A percentile compares a stretch with the other conserved stretches of the same genome.
Conservation (phyloP, 2,113 vertebrate genomes). For the Pagrus major region DNA sequence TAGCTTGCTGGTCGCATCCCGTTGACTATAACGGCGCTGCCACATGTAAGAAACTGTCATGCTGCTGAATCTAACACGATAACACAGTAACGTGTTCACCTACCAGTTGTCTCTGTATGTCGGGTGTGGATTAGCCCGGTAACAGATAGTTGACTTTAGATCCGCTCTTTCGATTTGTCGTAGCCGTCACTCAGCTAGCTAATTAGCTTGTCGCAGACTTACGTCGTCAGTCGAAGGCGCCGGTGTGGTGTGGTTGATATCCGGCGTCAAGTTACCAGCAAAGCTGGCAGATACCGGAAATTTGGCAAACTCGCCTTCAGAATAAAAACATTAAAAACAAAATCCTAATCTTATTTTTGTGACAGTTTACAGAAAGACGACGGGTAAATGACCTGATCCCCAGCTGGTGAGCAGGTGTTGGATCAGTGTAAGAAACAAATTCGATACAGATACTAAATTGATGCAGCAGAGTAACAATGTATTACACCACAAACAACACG, state of each 20-base stretch:
- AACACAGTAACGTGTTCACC: neutral
- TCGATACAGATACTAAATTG: too few relatives aligned
- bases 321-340: neutral
- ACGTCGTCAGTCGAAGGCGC: constrained; percentile 29
- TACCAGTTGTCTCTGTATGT: constrained; percentile 55
- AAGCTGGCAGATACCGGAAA: neutral
- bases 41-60: neutral
- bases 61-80: rapidly evolving
- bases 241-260: neutral
- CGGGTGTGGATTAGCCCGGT: neutral
- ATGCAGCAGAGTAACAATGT: too few relatives aligned
- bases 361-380: too few relatives aligned
- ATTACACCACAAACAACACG: too few relatives aligned
- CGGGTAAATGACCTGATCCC: too few relatives aligned
- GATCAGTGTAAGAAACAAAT: too few relatives aligned
- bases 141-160: neutral
- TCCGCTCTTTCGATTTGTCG: constrained; percentile 11
- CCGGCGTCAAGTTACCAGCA: neutral
- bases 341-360: too few relatives aligned
- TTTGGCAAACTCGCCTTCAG: neutral
- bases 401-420: too few relatives aligned
- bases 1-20: neutral
- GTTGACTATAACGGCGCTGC: neutral
- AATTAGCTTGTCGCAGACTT: constrained; percentile 35
- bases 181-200: constrained; percentile 20